Conservation (phyloP, 2,888 invertebrate genomes). For the Spodoptera littoralis region DNA sequence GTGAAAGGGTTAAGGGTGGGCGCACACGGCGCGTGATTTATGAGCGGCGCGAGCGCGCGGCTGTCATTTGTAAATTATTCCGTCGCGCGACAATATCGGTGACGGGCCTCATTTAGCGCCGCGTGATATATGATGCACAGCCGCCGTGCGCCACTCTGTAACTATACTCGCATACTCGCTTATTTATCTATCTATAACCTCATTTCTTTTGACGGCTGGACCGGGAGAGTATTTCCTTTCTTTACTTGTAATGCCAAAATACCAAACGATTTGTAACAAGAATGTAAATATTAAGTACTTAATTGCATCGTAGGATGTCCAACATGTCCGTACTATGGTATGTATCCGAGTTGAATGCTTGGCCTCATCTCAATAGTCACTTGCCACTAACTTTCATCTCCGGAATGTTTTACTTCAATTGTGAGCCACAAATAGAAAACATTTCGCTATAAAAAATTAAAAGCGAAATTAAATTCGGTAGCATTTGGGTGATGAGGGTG, state of each 20-base stretch:
- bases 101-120: conserved; percentile 79
- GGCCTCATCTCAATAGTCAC: conserved; percentile 10
- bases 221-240: too few species aligned
- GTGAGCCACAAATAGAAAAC: conserved; percentile 33
- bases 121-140: conserved; percentile 72
- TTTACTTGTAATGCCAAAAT: too few species aligned
- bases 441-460: conserved; percentile 58
- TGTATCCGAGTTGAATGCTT: too few species aligned
- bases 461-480: conserved; percentile 71
- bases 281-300: too few species aligned
- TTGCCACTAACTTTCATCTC: conserved; percentile 34
- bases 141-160: conserved; percentile 15
- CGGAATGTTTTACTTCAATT: conserved; percentile 25
- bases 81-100: conserved; percentile 69
- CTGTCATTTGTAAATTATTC: conserved; percentile 68
- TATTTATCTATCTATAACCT: too few species aligned
- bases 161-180: too few species aligned
- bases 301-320: too few species aligned
- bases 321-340: too few species aligned
- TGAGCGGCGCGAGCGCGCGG: conserved; percentile 59
- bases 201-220: too few species aligned
- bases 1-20: conserved; percentile 60
- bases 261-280: too few species aligned
- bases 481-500: conserved; percentile 53
- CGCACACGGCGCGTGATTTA: conserved; percentile 68